Conservation (phyloP, 2,888 invertebrate genomes). For the Neoitamus cyanurus region DNA sequence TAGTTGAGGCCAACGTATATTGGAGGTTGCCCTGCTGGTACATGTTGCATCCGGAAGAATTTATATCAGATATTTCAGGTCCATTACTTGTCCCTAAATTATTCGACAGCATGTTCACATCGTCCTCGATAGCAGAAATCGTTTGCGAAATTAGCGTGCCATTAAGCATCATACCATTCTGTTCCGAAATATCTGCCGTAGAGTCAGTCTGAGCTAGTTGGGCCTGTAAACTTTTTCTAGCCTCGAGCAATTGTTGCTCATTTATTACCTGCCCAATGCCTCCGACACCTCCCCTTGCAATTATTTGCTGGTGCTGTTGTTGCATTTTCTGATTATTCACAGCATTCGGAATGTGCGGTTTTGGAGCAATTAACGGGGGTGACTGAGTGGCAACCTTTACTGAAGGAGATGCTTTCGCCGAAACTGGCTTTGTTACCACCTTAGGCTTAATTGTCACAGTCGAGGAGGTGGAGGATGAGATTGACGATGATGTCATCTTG, state of each 20-base stretch:
- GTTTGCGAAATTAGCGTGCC: slow-evolving; percentile 2
- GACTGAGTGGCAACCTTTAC: slow-evolving; percentile 57
- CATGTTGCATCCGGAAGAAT: not conserved
- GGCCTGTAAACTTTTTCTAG: slow-evolving; percentile 13
- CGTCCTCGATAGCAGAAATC: not conserved
- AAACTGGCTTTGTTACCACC: slow-evolving; percentile 50
- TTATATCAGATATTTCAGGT: not conserved
- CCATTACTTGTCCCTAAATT: not conserved
- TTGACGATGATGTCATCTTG: slow-evolving; percentile 38
- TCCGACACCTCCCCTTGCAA: not conserved
- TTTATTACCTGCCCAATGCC: slow-evolving; percentile 21
- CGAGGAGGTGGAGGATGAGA: not conserved
- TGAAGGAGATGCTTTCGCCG: slow-evolving; percentile 56
- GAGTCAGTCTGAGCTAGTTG: slow-evolving; percentile 17
- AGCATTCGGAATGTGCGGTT: slow-evolving; percentile 60
- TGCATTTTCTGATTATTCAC: slow-evolving; percentile 40
- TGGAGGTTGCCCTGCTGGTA: slow-evolving; percentile 44
- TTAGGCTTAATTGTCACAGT: slow-evolving; percentile 53
- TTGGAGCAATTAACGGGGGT: slow-evolving; percentile 58
- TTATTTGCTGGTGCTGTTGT: slow-evolving; percentile 30
- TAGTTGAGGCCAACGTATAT: slow-evolving; percentile 35
- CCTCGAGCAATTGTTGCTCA: slow-evolving; percentile 30
- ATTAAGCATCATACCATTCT: not conserved
- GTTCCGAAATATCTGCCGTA: not conserved
- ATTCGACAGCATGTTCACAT: not conserved